Base-by-base conservation (phyloP, 2,113 vertebrate species). In the Aptenodytes patagonicus region DNA sequence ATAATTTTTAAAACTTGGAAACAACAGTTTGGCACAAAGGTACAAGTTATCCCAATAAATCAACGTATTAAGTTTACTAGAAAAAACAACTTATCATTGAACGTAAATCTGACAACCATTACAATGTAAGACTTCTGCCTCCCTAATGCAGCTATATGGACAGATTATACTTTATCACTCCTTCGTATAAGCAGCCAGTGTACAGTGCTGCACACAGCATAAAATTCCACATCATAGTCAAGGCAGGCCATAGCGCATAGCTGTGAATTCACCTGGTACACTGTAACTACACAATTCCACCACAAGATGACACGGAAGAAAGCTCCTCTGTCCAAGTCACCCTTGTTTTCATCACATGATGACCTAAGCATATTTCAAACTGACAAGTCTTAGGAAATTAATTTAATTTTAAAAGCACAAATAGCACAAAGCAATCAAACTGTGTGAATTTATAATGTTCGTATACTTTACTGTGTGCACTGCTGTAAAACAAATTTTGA, bases 151-250 rank as follows among this genome's bases (percentile, higher is more conserved):
- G 25, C 21, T 14, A 5, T 8, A 34, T 9, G 13, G 19, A 42
- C 25, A 57, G 40, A 38, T 47, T 17, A 36, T 4, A 10, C 25
- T 44, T 24, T 14, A 29, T 36, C 68, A 20, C 25, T n/a, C 12
- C 38, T 11, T 13, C 9, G 40, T 25, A 16, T 1, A 10, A 51
- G 31, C 26, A 34, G 60, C 13, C 44, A 24, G n/a, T 0, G 14
- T 6, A 17, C 25, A 25, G 19, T 3, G 29, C 32, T 19, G 14
- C 6, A 42, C 29, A 34, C 13, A 11, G 11, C 13, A 29, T 18
- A 29, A 47, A 36, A 49, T 11, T 24, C 65, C 34, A 5, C 13
- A 3, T 12, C 3, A 1, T 1, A 36, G 26, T 7, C 66, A 17
- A n/a, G 24, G 64, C 64, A 51, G 29, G 28, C 10, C 42, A 24